Percentiles rank a stretch among this genome's conserved stretches.
Evolutionary conservation across 2,113 vertebrate species (phyloP).

Genomic region (Phaethornis superciliosus): DNA sequence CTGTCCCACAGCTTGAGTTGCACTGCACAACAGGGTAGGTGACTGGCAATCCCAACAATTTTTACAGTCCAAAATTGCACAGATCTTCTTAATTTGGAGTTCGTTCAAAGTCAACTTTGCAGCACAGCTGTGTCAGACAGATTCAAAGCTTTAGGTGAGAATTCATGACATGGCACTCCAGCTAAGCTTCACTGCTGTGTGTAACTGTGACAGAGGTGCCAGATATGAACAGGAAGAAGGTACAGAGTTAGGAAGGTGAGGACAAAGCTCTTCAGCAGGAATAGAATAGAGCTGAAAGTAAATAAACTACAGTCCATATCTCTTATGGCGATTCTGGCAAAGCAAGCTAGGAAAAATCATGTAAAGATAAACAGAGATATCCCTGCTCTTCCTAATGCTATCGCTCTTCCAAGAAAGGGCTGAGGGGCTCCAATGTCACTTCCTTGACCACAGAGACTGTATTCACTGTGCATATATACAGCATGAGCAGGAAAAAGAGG

Average conservation of each 20-base stretch:
- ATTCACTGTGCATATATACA: not conserved
- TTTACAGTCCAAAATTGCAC: not conserved
- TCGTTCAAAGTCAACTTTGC: not conserved
- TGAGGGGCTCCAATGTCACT: accelerated
- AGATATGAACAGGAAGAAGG: not conserved
- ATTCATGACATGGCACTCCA: not conserved
- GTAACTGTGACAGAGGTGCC: not conserved
- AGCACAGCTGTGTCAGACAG: not conserved
- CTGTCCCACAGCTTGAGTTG: not conserved
- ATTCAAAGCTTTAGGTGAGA: not conserved
- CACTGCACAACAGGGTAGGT: accelerated
- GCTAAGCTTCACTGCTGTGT: not conserved
- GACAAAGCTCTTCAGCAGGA: not conserved
- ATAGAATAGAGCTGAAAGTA: not conserved
- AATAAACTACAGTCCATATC: not conserved
- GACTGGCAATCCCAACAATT: not conserved
- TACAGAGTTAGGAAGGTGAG: not conserved
- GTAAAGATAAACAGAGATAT: not conserved
- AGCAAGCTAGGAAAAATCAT: not conserved
- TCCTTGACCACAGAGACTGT: not conserved
- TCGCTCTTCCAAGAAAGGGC: not conserved
- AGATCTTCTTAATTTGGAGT: not conserved
- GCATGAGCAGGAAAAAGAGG: not conserved
- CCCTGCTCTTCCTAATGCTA: not conserved
- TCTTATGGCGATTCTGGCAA: not conserved